Percentiles rank a stretch among this genome's conserved stretches.
Conservation (phyloP, 1,140 invertebrate genomes). For the Sarcophaga bullata region DNA sequence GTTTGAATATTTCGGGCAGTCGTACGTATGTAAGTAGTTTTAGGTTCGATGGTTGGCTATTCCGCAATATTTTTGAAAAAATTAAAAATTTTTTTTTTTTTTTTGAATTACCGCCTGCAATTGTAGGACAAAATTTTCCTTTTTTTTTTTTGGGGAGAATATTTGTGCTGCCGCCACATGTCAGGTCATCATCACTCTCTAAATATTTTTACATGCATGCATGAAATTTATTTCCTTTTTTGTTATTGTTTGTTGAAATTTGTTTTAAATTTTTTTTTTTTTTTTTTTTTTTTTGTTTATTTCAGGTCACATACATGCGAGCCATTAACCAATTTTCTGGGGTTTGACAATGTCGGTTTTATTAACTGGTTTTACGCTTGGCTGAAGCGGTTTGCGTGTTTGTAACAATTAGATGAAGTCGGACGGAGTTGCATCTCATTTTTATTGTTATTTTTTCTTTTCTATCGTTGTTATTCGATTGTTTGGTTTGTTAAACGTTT, state of each 20-base stretch:
- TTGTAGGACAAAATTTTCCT: too few relatives aligned
- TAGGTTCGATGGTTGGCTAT: too few relatives aligned
- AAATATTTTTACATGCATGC: background rate
- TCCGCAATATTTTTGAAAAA: too few relatives aligned
- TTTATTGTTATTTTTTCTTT: background rate
- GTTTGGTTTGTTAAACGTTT: slow-evolving; percentile 1
- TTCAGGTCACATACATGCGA: background rate
- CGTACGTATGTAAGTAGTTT: too few relatives aligned
- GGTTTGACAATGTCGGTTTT: slow-evolving; percentile 37
- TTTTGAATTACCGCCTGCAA: too few relatives aligned
- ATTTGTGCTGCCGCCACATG: too few relatives aligned
- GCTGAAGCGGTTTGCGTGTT: slow-evolving; percentile 23
- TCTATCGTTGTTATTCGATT: background rate
- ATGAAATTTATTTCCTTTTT: background rate
- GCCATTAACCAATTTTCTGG: background rate
- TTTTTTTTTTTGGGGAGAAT: too few relatives aligned
- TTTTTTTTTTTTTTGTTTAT: background rate
- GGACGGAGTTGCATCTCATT: background rate
- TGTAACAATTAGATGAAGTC: background rate
- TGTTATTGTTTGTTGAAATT: background rate
- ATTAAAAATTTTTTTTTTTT: too few relatives aligned
- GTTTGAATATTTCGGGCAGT: too few relatives aligned
- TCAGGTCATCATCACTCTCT: too few relatives aligned
- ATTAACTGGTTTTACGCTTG: slow-evolving; percentile 38
- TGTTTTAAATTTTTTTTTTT: background rate